phyloP scores from a whole-genome alignment of 2,888 invertebrate species.

The Nymphalis c-album region DNA sequence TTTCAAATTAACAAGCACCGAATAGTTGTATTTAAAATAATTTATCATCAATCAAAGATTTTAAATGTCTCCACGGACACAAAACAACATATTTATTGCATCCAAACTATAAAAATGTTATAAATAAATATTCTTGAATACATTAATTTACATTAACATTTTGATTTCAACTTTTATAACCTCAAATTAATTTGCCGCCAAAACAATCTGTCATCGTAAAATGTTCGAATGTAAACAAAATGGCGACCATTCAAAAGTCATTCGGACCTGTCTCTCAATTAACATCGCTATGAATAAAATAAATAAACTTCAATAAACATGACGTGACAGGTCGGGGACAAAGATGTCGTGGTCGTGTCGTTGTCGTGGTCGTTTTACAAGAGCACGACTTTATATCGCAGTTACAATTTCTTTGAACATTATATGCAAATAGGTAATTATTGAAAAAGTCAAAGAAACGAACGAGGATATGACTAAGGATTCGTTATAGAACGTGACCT shows the following conservation, averaged over 20 bases:
- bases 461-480: not conserved
- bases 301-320: conserved; percentile 42
- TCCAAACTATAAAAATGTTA: conserved; percentile 12
- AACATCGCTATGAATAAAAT: conserved; percentile 46
- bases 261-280: conserved; percentile 48
- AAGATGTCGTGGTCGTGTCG: conserved; percentile 26
- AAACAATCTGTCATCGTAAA: conserved; percentile 43
- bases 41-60: not conserved
- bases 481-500: not conserved
- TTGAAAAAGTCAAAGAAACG: not conserved
- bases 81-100: conserved; percentile 25
- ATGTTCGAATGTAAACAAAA: conserved; percentile 43
- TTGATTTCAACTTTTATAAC: conserved; percentile 20
- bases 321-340: conserved; percentile 24
- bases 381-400: conserved; percentile 18
- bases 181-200: conserved; percentile 34
- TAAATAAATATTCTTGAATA: not conserved
- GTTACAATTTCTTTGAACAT: conserved; percentile 12
- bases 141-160: conserved; percentile 19
- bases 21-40: not conserved
- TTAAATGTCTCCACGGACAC: no score
- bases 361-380: conserved; percentile 17
- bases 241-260: conserved; percentile 42
- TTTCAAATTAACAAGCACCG: not conserved
- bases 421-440: conserved; percentile 28